phyloP scores from a whole-genome alignment of 2,113 vertebrate species.

The Pterocles orientalis region DNA sequence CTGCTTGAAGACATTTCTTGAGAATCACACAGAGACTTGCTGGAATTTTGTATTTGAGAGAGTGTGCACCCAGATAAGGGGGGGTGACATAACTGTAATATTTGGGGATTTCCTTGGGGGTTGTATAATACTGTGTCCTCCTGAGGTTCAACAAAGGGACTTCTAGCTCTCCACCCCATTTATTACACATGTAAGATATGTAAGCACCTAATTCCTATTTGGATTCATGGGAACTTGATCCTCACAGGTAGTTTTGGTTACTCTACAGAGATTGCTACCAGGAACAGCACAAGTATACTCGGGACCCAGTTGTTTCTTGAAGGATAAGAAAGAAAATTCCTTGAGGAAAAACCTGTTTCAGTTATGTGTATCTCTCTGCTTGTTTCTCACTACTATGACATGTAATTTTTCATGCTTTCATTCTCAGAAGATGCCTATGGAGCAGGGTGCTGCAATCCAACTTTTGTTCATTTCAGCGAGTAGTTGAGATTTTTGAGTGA shows the following conservation, averaged over 20 bases:
- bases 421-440: not conserved
- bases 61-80: not conserved
- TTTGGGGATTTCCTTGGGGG: not conserved
- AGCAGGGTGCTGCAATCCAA: not conserved
- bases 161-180: not conserved
- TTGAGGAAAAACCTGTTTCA: not conserved
- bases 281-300: not conserved
- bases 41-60: not conserved
- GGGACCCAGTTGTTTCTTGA: rapidly evolving
- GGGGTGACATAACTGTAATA: not conserved
- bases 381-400: not conserved
- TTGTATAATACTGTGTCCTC: not conserved
- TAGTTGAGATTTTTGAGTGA: not conserved
- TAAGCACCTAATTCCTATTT: not conserved
- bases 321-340: not conserved
- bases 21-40: not conserved
- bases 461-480: not conserved
- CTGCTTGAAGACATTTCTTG: not conserved
- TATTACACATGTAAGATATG: not conserved
- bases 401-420: not conserved
- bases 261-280: not conserved
- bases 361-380: not conserved
- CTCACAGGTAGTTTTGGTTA: not conserved
- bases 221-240: not conserved
- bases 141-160: not conserved